Percentiles rank a stretch among this genome's conserved stretches.
Evolutionary conservation across 2,888 invertebrate species (phyloP).

Genomic region (Euproctis similis): DNA sequence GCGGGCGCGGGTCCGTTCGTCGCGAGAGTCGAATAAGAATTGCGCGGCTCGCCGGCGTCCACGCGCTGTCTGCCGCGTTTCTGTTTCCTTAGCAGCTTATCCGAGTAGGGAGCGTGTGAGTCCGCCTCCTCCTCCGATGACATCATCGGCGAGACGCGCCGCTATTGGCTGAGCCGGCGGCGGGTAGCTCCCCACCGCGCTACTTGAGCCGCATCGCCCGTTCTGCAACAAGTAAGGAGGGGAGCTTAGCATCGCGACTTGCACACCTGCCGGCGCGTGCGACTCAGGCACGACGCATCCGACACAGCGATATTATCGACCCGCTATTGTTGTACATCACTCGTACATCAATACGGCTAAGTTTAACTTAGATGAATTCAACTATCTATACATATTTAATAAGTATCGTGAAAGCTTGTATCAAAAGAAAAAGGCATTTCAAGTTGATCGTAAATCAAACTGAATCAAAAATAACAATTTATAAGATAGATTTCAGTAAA

Average conservation of each 20-base stretch:
- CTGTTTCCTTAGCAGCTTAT: constrained; percentile 93
- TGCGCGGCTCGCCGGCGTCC: constrained; percentile 96
- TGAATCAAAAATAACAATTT: no score
- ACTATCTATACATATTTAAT: no score
- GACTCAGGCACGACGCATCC: no score
- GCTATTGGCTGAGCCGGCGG: constrained; percentile 86
- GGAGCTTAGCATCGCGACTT: constrained; percentile 43
- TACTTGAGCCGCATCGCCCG: constrained; percentile 70
- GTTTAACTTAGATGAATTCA: no score
- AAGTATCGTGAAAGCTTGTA: no score
- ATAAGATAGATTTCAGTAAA: no score
- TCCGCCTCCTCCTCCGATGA: constrained; percentile 98
- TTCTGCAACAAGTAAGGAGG: constrained; percentile 66
- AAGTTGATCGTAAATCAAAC: no score
- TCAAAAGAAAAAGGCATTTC: no score
- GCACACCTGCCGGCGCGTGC: no score
- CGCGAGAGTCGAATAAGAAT: constrained; percentile 85
- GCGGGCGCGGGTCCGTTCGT: constrained; percentile 73
- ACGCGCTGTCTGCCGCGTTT: constrained; percentile 96
- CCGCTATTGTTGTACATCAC: no score
- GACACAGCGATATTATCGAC: no score
- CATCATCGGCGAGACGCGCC: constrained; percentile 91
- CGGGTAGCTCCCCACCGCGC: constrained; percentile 73
- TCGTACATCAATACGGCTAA: no score
- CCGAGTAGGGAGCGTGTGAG: constrained; percentile 95